These are phyloP conservation scores for Hippopotamus amphibius DNA, from an alignment of 2,113 vertebrate species.

Conservation along the genomic window DNA sequence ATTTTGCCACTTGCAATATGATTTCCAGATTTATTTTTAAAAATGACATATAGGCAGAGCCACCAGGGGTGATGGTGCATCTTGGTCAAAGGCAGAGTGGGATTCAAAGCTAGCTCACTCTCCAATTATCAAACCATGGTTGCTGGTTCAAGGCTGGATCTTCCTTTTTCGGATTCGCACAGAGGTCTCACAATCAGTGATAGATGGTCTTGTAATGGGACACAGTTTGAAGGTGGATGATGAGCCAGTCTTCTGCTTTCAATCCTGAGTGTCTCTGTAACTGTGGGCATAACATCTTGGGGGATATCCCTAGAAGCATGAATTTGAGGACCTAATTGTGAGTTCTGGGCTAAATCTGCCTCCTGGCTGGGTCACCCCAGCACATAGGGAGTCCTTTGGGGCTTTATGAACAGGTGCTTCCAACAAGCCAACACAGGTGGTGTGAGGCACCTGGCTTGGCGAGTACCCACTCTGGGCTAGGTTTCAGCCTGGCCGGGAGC, in stretches of 20 bases:
- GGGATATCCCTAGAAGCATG: neutral
- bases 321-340: neutral
- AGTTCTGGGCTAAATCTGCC: neutral
- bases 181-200: neutral
- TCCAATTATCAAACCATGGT: neutral
- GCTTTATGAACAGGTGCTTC: neutral
- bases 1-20: constrained; percentile 10
- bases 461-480: neutral
- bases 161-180: neutral
- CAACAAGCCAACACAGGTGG: neutral
- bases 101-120: neutral
- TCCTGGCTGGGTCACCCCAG: neutral
- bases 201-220: neutral
- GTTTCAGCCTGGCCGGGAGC: neutral
- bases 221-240: neutral
- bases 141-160: neutral
- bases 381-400: neutral
- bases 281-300: neutral
- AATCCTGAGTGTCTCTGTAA: neutral
- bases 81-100: neutral
- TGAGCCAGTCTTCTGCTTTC: neutral
- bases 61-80: neutral
- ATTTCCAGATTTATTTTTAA: constrained; percentile 35
- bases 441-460: neutral
- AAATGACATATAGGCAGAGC: neutral